Base-by-base conservation (phyloP, 2,797 vertebrate species). In the Pseudochirops cupreus region DNA sequence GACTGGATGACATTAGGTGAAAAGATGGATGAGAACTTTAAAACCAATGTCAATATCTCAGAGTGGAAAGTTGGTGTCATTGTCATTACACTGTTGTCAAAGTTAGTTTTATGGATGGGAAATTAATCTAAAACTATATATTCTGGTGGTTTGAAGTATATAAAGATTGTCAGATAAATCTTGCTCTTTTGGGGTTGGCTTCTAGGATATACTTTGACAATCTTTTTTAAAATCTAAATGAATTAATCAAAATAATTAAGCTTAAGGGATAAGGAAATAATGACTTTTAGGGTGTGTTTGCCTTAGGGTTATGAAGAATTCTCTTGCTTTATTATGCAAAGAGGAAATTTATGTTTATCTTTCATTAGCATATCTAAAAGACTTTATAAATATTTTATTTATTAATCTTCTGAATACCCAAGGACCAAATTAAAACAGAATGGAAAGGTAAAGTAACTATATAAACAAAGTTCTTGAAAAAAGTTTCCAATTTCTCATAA, bases 321-420 rank as follows among this genome's bases (percentile, higher is more conserved):
- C 94, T 97, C 94, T 94, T 95, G 93, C 91, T 97, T 97, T 97
- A 95, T 96, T 97, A 97, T 97, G 52, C 97, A 97, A 95, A 96
- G 95, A 96, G 92, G 93, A 97, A 98, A 97, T 97, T 97, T 97
- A 97, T 97, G 96, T 97, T 98, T 97, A 97, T 98, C 96, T 98
- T 98, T 96, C 96, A 98, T 98, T 98, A 97, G 96, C 91, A 93
- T 96, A 96, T 95, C 96, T 97, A 82, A 97, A 96, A 97, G 94
- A 94, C 56, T 91, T 97, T 95, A 97, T 98, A 97, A 97, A 98
- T 97, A 96, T 97, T 98, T 97, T 96, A 98, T 97, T 97, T 97
- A 97, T 97, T 98, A 96, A 98, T 98, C 96, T 98, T 96, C 94
- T 39, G 94, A 95, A 97, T 95, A 95, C 53, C 95, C 91, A 92